phyloP scores from a whole-genome alignment of 2,113 vertebrate genomes.

The Myrmecophaga tridactyla region DNA sequence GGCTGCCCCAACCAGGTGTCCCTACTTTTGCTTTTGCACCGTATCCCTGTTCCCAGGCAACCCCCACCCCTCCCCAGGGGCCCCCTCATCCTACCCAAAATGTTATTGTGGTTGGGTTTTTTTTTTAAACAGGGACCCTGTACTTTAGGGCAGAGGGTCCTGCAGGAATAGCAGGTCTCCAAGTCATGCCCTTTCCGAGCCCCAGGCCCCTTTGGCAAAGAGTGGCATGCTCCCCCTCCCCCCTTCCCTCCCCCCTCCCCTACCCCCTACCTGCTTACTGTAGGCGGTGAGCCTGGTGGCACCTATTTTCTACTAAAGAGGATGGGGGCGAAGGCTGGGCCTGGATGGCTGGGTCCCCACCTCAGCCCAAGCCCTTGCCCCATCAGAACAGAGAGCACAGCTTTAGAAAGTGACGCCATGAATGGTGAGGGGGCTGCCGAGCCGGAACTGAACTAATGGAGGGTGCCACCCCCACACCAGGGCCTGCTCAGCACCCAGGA shows the following conservation, averaged over 20 bases:
- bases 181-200: background rate
- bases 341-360: background rate
- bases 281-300: background rate
- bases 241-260: too few species aligned
- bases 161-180: background rate
- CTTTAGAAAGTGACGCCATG: constrained; percentile 35
- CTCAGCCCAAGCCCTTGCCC: background rate
- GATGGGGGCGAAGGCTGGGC: background rate
- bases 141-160: background rate
- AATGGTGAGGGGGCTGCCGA: background rate
- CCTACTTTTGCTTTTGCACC: background rate
- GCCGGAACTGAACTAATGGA: background rate
- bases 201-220: background rate
- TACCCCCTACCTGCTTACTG: too few species aligned
- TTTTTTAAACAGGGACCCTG: background rate
- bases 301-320: background rate
- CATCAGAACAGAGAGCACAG: background rate
- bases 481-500: constrained; percentile 28
- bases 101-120: background rate
- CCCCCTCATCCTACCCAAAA: background rate
- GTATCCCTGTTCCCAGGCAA: background rate
- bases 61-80: background rate
- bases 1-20: background rate
- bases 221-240: too few species aligned
- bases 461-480: background rate